These are phyloP conservation scores for Sussaba pulchella DNA, from an alignment of 2,888 invertebrate species.

Conservation along the genomic window DNA sequence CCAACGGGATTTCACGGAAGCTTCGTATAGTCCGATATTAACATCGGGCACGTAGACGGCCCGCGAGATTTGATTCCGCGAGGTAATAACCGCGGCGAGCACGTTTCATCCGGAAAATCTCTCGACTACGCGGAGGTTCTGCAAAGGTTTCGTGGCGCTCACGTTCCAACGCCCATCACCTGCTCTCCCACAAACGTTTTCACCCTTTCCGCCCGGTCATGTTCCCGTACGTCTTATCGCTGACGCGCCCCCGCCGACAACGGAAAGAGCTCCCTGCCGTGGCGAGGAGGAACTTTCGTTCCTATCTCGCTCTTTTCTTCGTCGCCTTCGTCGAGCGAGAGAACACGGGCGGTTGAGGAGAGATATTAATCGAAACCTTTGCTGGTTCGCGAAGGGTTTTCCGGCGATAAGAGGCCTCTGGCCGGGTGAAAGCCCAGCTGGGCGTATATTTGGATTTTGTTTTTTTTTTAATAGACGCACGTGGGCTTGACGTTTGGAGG, in stretches of 20 bases:
- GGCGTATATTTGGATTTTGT: no score
- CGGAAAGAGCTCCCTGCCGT: slow-evolving; percentile 24
- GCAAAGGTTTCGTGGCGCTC: no score
- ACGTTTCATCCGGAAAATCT: slow-evolving; percentile 74
- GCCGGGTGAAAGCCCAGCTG: no score
- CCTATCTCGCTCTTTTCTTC: slow-evolving; percentile 1
- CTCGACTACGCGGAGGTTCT: slow-evolving; percentile 61
- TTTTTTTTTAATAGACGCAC: no score
- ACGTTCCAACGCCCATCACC: slow-evolving; percentile 54
- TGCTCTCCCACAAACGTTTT: slow-evolving; percentile 5
- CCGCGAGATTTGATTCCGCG: slow-evolving; percentile 77
- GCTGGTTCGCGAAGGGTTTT: no score
- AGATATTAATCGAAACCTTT: slow-evolving; percentile 45
- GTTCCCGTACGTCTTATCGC: slow-evolving; percentile 44
- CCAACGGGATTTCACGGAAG: not conserved
- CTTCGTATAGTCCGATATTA: slow-evolving; percentile 72
- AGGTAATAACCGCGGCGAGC: slow-evolving; percentile 76
- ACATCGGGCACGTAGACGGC: slow-evolving; percentile 74
- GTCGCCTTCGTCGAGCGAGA: no score
- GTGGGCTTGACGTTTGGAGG: no score
- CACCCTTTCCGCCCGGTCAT: slow-evolving; percentile 8
- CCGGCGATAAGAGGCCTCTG: no score
- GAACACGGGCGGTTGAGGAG: no score
- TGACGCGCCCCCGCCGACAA: slow-evolving; percentile 24
- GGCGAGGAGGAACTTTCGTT: slow-evolving; percentile 37